These are phyloP conservation scores for Paelopatides confundens DNA, from an alignment of 53 echinoderm and acorn worm species.

Conservation along the genomic window DNA sequence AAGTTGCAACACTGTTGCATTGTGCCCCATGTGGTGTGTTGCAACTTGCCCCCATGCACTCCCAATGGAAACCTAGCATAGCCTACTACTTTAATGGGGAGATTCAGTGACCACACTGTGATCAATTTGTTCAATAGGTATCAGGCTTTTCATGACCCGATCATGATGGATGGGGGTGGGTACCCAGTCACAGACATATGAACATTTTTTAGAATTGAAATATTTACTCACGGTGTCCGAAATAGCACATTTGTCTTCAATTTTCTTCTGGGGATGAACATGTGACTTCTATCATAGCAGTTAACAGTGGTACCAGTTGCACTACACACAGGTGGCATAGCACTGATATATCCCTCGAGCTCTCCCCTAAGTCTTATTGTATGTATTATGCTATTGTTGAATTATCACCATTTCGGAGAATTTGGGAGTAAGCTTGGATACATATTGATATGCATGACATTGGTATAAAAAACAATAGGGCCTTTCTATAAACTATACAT, in stretches of 20 bases:
- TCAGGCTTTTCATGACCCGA: neutral
- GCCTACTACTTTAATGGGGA: neutral
- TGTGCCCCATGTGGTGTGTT: neutral
- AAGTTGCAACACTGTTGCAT: neutral
- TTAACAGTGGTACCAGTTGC: conserved; percentile 8
- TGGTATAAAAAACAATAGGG: no score
- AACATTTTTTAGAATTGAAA: neutral
- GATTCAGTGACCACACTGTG: neutral
- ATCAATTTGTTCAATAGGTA: neutral
- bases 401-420: neutral
- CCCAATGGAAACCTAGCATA: neutral
- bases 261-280: neutral
- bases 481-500: no score
- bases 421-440: no score
- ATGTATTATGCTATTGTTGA: no score
- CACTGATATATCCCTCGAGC: conserved; percentile 17
- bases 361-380: no score
- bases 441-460: no score
- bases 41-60: neutral
- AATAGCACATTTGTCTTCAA: neutral
- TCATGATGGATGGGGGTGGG: neutral
- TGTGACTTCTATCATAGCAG: neutral
- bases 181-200: neutral
- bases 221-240: neutral
- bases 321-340: conserved; percentile 6